Percentiles rank a stretch among this genome's conserved stretches.
These are phyloP conservation scores for Nasonia vitripennis DNA, from an alignment of 1,140 invertebrate genomes.

Conservation along the genomic window DNA sequence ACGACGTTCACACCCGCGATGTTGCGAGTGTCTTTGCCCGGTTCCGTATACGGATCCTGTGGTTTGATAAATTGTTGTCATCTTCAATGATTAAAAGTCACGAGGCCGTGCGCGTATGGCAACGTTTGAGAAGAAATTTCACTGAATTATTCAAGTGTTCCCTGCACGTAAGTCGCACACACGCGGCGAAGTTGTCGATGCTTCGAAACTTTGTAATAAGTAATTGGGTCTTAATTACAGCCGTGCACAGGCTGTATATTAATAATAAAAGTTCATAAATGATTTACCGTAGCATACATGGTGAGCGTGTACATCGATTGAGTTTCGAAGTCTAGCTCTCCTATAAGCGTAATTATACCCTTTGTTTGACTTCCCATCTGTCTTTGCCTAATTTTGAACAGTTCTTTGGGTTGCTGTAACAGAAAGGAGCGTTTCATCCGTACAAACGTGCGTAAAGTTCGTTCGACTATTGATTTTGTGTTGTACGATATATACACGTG, in stretches of 20 bases:
- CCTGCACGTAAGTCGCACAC: too few relatives aligned
- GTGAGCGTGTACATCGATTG: constrained; percentile 89
- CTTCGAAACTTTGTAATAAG: too few relatives aligned
- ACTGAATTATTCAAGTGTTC: too few relatives aligned
- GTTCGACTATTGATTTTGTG: not conserved
- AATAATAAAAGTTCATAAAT: constrained; percentile 53
- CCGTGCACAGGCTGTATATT: not conserved
- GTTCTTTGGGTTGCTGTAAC: constrained; percentile 72
- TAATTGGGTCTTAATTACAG: too few relatives aligned
- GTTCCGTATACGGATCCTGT: constrained; percentile 89
- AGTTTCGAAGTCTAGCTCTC: constrained; percentile 88
- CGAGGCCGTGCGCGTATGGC: not conserved
- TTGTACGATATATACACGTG: not conserved
- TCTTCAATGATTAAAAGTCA: not conserved
- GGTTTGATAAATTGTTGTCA: constrained; percentile 7
- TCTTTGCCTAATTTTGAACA: constrained; percentile 85
- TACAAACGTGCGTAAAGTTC: not conserved
- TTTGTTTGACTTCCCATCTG: constrained; percentile 84
- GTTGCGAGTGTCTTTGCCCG: constrained; percentile 87
- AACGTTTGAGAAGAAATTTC: constrained; percentile 8
- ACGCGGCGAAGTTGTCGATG: too few relatives aligned
- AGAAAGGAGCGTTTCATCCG: not conserved
- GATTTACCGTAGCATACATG: constrained; percentile 87
- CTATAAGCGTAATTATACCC: constrained; percentile 84
- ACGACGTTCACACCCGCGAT: constrained; percentile 87